Conservation (phyloP, 2,888 invertebrate species). For the Synanthedon myopaeformis region DNA sequence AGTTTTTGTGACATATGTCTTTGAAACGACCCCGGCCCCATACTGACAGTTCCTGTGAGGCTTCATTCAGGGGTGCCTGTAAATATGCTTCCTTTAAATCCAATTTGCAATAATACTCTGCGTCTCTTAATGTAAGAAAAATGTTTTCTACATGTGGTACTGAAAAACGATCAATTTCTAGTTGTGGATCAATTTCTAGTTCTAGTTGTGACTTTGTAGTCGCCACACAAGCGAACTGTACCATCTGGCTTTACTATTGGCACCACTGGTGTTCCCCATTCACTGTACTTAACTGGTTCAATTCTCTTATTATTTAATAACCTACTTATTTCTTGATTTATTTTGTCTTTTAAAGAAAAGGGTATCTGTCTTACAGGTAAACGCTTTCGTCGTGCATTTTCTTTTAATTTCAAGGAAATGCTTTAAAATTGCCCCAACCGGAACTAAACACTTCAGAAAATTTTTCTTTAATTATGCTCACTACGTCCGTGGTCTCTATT, state of each 20-base stretch:
- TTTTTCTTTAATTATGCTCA: not conserved
- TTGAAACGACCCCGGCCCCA: constrained; percentile 9
- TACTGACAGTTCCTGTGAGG: constrained; percentile 6
- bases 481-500: too few relatives aligned
- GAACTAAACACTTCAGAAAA: not conserved
- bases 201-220: not conserved
- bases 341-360: not conserved
- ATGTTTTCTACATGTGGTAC: not conserved
- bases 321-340: not conserved
- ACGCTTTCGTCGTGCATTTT: not conserved
- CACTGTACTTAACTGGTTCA: not conserved
- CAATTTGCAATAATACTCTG: not conserved
- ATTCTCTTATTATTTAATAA: not conserved
- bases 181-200: too few relatives aligned
- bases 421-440: not conserved
- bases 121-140: not conserved
- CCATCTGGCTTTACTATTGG: not conserved
- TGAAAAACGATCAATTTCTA: not conserved
- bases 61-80: constrained; percentile 7
- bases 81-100: constrained; percentile 6
- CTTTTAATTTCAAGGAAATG: not conserved
- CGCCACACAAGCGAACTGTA: not conserved
- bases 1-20: constrained; percentile 6
- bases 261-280: not conserved
- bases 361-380: not conserved